phyloP scores from a whole-genome alignment of 2,888 invertebrate species.

The Falcaria lacertinaria region DNA sequence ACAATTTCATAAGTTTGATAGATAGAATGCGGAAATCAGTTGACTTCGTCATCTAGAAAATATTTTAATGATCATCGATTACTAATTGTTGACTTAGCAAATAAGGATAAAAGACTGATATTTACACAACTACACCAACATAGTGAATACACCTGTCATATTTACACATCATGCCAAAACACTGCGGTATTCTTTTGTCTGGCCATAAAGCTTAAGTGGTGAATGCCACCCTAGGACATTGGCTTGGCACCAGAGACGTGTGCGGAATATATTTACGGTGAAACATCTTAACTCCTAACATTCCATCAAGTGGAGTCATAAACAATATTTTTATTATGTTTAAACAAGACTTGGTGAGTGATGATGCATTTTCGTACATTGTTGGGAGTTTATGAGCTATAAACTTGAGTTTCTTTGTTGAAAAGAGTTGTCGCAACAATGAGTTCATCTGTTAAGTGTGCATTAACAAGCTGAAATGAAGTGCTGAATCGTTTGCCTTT shows the following conservation, averaged over 20 bases:
- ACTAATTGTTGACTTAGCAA: not conserved
- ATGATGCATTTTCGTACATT: not conserved
- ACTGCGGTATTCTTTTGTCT: slow-evolving; percentile 21
- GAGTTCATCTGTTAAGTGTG: too few relatives aligned
- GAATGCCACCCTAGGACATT: slow-evolving; percentile 19
- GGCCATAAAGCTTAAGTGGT: slow-evolving; percentile 19
- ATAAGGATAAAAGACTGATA: not conserved
- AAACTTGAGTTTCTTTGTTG: too few relatives aligned
- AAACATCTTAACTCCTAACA: slow-evolving; percentile 22
- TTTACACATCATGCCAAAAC: slow-evolving; percentile 3
- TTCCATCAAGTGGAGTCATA: slow-evolving; percentile 20
- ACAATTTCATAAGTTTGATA: not conserved
- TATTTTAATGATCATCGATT: not conserved
- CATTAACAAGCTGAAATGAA: too few relatives aligned
- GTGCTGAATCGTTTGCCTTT: too few relatives aligned
- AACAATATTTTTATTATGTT: slow-evolving; percentile 10
- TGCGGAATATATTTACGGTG: slow-evolving; percentile 36
- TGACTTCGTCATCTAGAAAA: not conserved
- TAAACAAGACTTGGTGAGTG: slow-evolving; percentile 3
- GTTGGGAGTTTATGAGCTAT: not conserved
- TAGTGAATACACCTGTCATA: not conserved
- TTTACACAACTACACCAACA: not conserved
- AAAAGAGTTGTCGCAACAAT: too few relatives aligned
- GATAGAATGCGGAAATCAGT: not conserved
- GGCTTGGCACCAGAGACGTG: slow-evolving; percentile 25